Evolutionary conservation across 1,140 invertebrate species (phyloP).

Genomic region (Magallana gigas): DNA sequence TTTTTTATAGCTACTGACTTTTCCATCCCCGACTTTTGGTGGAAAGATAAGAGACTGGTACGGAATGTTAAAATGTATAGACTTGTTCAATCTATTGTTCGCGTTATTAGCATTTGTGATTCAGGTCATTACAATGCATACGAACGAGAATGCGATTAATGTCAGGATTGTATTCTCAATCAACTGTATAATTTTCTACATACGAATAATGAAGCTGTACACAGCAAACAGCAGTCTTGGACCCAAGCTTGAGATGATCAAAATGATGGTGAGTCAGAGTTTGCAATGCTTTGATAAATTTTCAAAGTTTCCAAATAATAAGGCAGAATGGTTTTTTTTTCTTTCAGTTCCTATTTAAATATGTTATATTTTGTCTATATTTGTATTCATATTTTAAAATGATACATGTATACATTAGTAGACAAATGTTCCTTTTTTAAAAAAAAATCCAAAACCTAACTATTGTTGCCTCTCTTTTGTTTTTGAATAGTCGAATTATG

Average conservation of each 20-base stretch:
- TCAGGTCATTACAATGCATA: slow-evolving; percentile 38
- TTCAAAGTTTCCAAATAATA: no score
- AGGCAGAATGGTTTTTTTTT: no score
- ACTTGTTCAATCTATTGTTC: slow-evolving; percentile 71
- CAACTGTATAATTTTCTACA: slow-evolving; percentile 73
- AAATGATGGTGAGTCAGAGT: slow-evolving; percentile 77
- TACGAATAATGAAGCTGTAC: slow-evolving; percentile 74
- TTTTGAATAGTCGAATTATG: no score
- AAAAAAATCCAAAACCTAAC: no score
- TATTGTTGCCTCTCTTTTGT: no score
- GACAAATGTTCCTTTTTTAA: no score
- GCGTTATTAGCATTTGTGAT: slow-evolving; percentile 69
- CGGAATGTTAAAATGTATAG: slow-evolving; percentile 71
- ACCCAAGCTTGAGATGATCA: slow-evolving; percentile 80
- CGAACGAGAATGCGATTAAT: slow-evolving; percentile 49
- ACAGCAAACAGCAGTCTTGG: slow-evolving; percentile 75
- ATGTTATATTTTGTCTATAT: no score
- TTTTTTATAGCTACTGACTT: slow-evolving; percentile 66
- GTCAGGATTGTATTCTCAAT: slow-evolving; percentile 73
- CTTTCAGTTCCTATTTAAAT: no score
- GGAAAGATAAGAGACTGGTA: slow-evolving; percentile 73
- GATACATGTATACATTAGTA: no score
- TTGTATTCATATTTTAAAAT: no score
- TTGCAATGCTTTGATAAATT: no score
- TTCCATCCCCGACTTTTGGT: slow-evolving; percentile 67